A percentile compares a stretch with the other conserved stretches of the same genome.
These are phyloP conservation scores for Drosophila vallismaia DNA, from an alignment of 2,888 invertebrate genomes.

Conservation along the genomic window DNA sequence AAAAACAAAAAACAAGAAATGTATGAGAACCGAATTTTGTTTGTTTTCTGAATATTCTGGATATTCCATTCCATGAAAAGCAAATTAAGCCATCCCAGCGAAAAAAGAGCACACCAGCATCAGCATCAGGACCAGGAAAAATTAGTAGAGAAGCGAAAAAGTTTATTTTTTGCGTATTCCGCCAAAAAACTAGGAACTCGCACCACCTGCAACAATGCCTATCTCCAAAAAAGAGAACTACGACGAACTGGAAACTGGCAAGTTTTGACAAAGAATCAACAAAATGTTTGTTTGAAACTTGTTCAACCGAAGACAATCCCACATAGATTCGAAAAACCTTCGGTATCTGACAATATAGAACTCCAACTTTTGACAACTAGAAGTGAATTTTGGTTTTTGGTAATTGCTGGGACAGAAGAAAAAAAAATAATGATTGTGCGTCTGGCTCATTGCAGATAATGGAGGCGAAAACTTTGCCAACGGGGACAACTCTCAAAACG, in stretches of 20 bases:
- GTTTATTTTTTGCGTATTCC: constrained; percentile 21
- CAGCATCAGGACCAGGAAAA: neutral
- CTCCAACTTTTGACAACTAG: constrained; percentile 10
- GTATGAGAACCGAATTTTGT: constrained; percentile 28
- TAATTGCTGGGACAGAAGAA: constrained; percentile 63
- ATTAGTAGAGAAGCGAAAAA: constrained; percentile 23
- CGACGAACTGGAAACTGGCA: constrained; percentile 2
- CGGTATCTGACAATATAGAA: constrained; percentile 50
- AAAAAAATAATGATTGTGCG: constrained; percentile 56
- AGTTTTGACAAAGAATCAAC: constrained; percentile 41
- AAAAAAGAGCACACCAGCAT: constrained; percentile 12
- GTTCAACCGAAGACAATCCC: constrained; percentile 55
- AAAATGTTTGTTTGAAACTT: constrained; percentile 73
- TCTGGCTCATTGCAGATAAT: constrained; percentile 71
- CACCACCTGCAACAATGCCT: constrained; percentile 70
- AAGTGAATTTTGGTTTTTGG: constrained; percentile 40
- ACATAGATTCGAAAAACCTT: constrained; percentile 46
- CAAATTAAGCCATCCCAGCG: constrained; percentile 71
- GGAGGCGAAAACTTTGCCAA: constrained; percentile 59
- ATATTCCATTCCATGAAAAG: constrained; percentile 63
- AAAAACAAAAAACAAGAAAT: constrained; percentile 20
- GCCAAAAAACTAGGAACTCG: constrained; percentile 32
- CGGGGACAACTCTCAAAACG: constrained; percentile 7
- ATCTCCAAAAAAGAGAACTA: constrained; percentile 3
- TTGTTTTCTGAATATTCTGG: constrained; percentile 27